Percentiles rank a stretch among this genome's conserved stretches.
phyloP scores from a whole-genome alignment of 2,113 vertebrate species.

The Centropristis striata region DNA sequence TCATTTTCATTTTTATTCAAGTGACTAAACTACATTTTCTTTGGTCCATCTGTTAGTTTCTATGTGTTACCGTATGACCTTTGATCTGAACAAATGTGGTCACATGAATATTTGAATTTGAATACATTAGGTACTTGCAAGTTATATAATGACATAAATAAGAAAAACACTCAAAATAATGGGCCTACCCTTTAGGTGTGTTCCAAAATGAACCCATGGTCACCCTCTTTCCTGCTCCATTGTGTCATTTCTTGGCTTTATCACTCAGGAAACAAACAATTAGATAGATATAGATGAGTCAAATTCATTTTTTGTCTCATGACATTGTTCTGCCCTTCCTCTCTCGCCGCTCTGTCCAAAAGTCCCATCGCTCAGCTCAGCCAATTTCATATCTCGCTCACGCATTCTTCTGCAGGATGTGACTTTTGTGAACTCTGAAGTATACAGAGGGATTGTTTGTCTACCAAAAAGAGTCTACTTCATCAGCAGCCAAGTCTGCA shows the following conservation, averaged over 20 bases:
- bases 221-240: slow-evolving; percentile 65
- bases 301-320: slow-evolving; percentile 18
- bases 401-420: slow-evolving; percentile 73
- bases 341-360: slow-evolving; percentile 15
- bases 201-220: slow-evolving; percentile 27
- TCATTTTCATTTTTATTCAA: no score
- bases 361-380: slow-evolving; percentile 11
- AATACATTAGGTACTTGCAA: no score
- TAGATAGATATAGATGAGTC: slow-evolving; percentile 60
- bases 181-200: not conserved
- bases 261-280: slow-evolving; percentile 74
- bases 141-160: no score
- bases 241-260: slow-evolving; percentile 56
- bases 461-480: slow-evolving; percentile 34
- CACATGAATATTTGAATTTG: no score
- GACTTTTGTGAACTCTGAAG: slow-evolving; percentile 65
- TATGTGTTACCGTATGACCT: no score
- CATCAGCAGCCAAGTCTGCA: slow-evolving; percentile 51
- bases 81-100: no score
- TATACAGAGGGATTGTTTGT: slow-evolving; percentile 53
- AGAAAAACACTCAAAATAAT: no score
- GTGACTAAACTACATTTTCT: no score
- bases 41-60: no score
- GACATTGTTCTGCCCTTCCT: slow-evolving; percentile 79
- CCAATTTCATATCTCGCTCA: slow-evolving; percentile 58